phyloP scores from a whole-genome alignment of 2,113 vertebrate species.

The Arvicanthis niloticus region DNA sequence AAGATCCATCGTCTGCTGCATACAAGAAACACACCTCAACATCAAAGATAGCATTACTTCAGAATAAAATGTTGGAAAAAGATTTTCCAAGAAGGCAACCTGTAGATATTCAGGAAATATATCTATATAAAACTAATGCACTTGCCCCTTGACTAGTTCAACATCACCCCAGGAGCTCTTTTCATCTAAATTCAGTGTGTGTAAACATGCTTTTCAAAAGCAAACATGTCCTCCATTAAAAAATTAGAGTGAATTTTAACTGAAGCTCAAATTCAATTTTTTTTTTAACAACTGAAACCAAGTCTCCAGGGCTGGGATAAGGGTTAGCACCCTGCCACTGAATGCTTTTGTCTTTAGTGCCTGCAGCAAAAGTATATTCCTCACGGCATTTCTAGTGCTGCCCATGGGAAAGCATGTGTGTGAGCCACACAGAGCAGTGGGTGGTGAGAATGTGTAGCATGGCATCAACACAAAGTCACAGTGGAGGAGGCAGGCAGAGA shows the following conservation, averaged over 20 bases:
- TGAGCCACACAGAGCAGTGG: not conserved
- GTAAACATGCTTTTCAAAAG: constrained; percentile 68
- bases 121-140: not conserved
- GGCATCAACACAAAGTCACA: fast-evolving
- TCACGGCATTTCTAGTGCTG: not conserved
- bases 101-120: not conserved
- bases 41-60: not conserved
- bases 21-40: not conserved
- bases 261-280: not conserved
- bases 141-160: constrained; percentile 35
- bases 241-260: not conserved
- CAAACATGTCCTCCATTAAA: not conserved
- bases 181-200: constrained; percentile 63
- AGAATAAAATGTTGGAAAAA: not conserved
- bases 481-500: not conserved
- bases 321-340: not conserved
- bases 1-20: not conserved
- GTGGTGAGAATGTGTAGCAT: not conserved
- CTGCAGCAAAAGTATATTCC: not conserved
- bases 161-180: not conserved
- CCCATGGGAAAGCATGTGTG: not conserved
- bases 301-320: not conserved
- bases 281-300: not conserved
- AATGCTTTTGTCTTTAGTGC: not conserved
- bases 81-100: not conserved